Conservation (phyloP, 2,113 vertebrate genomes). For the Laticauda laticaudata region DNA sequence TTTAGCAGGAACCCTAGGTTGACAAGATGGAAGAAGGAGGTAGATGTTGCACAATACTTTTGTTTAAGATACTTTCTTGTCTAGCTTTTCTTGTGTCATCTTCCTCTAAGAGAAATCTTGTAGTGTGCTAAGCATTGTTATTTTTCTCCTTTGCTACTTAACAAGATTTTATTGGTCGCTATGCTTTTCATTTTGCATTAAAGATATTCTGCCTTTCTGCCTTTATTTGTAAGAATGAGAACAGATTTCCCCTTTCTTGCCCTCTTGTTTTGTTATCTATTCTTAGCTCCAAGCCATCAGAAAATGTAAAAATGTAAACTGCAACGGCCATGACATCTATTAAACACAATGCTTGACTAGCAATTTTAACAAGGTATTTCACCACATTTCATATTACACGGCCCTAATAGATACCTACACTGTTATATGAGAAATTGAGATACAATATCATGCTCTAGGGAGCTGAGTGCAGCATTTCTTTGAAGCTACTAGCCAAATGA, state of each 20-base stretch:
- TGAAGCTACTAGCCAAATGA: background rate
- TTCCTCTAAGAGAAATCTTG: background rate
- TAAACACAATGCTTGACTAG: background rate
- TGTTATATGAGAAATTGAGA: conserved; percentile 9
- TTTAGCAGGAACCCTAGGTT: background rate
- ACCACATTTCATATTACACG: background rate
- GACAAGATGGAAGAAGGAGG: background rate
- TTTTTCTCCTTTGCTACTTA: background rate
- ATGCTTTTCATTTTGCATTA: background rate
- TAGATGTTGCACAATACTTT: background rate
- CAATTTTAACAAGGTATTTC: background rate
- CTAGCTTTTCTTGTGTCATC: background rate
- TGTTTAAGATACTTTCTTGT: background rate
- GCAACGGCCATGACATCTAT: background rate
- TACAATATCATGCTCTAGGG: background rate
- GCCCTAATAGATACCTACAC: background rate
- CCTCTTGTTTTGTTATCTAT: too few species aligned
- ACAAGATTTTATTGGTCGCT: background rate
- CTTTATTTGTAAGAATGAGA: background rate
- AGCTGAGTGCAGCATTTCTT: background rate
- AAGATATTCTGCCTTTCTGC: background rate
- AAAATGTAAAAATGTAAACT: background rate
- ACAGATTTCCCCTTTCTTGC: background rate
- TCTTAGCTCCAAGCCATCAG: background rate
- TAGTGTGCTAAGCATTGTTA: background rate